Evolutionary conservation across 2,888 invertebrate species (phyloP), one percentile per base, ranked within the genome.

Genomic region (Diplolepis rosae): DNA sequence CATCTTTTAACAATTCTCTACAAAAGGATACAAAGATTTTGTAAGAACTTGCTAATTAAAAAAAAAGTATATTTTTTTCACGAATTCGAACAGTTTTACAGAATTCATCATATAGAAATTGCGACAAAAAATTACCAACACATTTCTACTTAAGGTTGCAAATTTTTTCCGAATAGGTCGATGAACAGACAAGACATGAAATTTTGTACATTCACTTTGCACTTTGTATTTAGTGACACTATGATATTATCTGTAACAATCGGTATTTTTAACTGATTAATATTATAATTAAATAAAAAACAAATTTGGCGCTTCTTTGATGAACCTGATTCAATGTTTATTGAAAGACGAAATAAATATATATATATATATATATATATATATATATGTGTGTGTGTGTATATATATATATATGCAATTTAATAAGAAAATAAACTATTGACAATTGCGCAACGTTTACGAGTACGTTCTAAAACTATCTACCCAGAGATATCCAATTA

Each of bases 141-240:
- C n/a, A n/a, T n/a, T n/a, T n/a, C n/a, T n/a, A n/a, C n/a, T n/a
- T n/a, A n/a, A n/a, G n/a, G n/a, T n/a, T n/a, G n/a, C n/a, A 22
- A 11, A 22, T 22, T 48, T 48, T 9, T 54, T 7, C 11, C 11
- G 4, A n/a, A n/a, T 39, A 61, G 61, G 35, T 61, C 13, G 35
- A 61, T 61, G 3, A 61, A 61, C 13, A n/a, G 32, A 48, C 24
- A 11, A 65, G 42, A 15, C 15, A 42, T 28, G 27, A 78, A 79
- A 80, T 81, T 82, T 82, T 85, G 80, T 83, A 82, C 80, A 84
- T 80, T 82, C 79, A 81, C 80, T 83, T 84, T 85, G 84, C 85
- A 83, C 83, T 84, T 84, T 82, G 79, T 82, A 80, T 82, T 83
- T 80, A 82, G 81, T 81, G 79, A 81, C 82, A 80, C 79, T 76